Conservation (phyloP, 2,113 vertebrate species). For the Strix aluco region DNA sequence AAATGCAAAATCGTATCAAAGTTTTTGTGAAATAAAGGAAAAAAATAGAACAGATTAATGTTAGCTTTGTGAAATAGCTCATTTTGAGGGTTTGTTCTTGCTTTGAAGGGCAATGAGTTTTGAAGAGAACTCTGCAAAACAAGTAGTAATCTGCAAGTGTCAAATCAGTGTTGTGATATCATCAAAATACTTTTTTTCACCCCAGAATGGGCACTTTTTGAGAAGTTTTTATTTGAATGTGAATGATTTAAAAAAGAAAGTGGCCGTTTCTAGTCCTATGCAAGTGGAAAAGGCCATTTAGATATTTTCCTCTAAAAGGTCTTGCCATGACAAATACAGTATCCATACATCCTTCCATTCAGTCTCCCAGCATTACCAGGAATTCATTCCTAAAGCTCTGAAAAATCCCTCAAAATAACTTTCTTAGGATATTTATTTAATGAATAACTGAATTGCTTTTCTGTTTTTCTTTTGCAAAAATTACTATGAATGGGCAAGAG, state of each 20-base stretch:
- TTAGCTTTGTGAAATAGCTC: not conserved
- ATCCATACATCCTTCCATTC: not conserved
- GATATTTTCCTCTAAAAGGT: not conserved
- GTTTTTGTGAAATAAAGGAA: not conserved
- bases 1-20: rapidly evolving
- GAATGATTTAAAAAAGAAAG: not conserved
- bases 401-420: not conserved
- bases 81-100: not conserved
- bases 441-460: not conserved
- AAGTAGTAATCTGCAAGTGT: not conserved
- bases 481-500: not conserved
- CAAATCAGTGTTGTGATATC: not conserved
- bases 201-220: not conserved
- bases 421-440: not conserved
- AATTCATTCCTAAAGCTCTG: not conserved
- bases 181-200: not conserved
- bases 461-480: not conserved
- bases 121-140: not conserved
- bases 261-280: rapidly evolving
- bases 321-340: rapidly evolving
- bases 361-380: not conserved
- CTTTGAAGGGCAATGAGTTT: not conserved
- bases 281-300: not conserved
- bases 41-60: not conserved
- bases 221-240: not conserved